Evolutionary conservation across 2,113 vertebrate species (phyloP).

Genomic region (Otolemur garnettii): DNA sequence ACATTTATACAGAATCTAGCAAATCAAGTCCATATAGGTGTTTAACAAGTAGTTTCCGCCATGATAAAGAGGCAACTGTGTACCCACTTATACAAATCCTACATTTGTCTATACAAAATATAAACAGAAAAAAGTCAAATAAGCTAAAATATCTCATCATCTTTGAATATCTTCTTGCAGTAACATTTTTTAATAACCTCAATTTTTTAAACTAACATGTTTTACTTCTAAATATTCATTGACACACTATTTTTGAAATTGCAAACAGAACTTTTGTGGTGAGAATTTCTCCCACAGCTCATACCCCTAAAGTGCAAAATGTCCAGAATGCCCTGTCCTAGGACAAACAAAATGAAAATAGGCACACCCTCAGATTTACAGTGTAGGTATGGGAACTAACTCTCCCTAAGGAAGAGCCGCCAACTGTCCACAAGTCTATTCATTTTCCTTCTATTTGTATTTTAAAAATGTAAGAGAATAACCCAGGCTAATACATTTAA

Average conservation of each 20-base stretch:
- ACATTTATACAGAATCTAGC: constrained; percentile 8
- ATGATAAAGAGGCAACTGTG: background rate
- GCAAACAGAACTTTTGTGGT: constrained; percentile 19
- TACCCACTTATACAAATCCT: background rate
- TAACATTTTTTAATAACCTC: constrained; percentile 31
- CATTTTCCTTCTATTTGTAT: background rate
- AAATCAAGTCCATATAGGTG: background rate
- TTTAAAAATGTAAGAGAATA: background rate
- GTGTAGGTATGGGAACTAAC: background rate
- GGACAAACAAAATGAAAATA: constrained; percentile 28
- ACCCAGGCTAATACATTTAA: background rate
- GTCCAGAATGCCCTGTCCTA: background rate
- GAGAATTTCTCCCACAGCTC: background rate
- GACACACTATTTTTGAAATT: background rate
- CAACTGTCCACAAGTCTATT: background rate
- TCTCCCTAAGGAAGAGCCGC: background rate
- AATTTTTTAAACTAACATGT: background rate
- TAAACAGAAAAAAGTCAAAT: constrained; percentile 36
- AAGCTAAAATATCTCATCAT: background rate
- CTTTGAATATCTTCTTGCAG: background rate
- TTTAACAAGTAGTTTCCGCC: constrained; percentile 27
- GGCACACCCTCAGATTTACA: background rate
- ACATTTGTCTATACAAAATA: constrained; percentile 6
- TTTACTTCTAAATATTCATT: constrained; percentile 42
- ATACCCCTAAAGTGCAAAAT: background rate